A percentile compares a stretch with the other conserved stretches of the same genome.
Evolutionary conservation across 2,888 invertebrate species (phyloP).

Genomic region (Chrysomela aeneicollis): DNA sequence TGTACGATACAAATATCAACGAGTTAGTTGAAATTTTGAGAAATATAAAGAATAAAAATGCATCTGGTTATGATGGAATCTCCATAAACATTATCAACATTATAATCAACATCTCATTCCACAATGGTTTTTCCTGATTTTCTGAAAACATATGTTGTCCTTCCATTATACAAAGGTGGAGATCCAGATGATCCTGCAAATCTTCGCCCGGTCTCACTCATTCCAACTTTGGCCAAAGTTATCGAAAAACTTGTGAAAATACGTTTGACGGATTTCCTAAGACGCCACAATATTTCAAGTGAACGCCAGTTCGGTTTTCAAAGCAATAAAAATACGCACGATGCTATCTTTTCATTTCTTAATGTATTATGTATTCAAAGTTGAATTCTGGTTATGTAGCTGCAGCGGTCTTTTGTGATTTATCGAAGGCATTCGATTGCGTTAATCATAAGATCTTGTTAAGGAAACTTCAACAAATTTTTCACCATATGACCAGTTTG

Average conservation of each 20-base stretch:
- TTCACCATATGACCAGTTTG: no score
- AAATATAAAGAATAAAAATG: not conserved
- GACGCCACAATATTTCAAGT: not conserved
- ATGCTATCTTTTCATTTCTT: not conserved
- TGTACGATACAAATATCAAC: not conserved
- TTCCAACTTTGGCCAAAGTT: no score
- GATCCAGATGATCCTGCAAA: not conserved
- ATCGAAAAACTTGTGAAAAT: not conserved
- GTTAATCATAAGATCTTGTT: no score
- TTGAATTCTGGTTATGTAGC: no score
- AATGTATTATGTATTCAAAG: not conserved
- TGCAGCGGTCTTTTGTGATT: no score
- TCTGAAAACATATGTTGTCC: not conserved
- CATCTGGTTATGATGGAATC: no score
- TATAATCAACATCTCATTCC: not conserved
- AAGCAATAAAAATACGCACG: not conserved
- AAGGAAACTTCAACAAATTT: conserved; percentile 2
- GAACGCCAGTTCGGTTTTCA: not conserved
- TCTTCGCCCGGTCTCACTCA: not conserved
- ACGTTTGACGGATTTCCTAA: conserved; percentile 2
- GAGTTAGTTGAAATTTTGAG: not conserved
- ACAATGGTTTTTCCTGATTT: not conserved
- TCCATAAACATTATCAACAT: not conserved
- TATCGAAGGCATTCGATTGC: no score
- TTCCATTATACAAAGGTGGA: conserved; percentile 1